These are phyloP conservation scores for Trachurus trachurus DNA, from an alignment of 2,797 vertebrate genomes.

Conservation along the genomic window DNA sequence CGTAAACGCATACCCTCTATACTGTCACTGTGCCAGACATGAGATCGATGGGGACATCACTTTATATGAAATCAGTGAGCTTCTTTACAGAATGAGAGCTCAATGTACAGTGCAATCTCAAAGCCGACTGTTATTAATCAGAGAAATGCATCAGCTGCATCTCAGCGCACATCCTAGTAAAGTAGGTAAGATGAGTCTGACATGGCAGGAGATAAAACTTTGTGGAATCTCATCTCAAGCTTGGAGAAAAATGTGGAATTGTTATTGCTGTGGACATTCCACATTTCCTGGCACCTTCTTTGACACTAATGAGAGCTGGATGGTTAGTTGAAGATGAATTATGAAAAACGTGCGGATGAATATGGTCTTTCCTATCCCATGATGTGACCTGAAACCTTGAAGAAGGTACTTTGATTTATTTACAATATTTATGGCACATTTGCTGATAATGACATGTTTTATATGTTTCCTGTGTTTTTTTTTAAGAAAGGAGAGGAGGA, in stretches of 20 bases:
- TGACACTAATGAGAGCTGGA: constrained; percentile 50
- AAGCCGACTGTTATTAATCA: not conserved
- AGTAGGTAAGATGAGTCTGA: not conserved
- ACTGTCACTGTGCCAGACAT: not conserved
- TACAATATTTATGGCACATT: not conserved
- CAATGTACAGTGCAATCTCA: not conserved
- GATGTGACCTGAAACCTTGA: not conserved
- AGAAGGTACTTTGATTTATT: not conserved
- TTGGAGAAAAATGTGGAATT: constrained; percentile 24
- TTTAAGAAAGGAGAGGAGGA: too few relatives aligned
- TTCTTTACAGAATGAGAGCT: not conserved
- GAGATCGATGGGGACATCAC: not conserved
- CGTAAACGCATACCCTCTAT: too few relatives aligned
- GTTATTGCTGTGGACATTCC: constrained; percentile 25
- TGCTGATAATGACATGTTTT: too few relatives aligned
- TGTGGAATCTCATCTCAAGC: not conserved
- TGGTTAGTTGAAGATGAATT: constrained; percentile 50
- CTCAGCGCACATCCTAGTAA: not conserved
- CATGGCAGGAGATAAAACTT: not conserved
- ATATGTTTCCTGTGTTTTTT: too few relatives aligned
- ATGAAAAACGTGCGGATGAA: constrained; percentile 20
- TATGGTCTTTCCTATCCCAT: constrained; percentile 6
- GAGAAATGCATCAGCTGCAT: not conserved
- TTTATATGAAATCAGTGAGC: not conserved
- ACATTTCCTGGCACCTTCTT: constrained; percentile 20